Conservation (phyloP, 2,113 vertebrate species). For the Thymallus thymallus region DNA sequence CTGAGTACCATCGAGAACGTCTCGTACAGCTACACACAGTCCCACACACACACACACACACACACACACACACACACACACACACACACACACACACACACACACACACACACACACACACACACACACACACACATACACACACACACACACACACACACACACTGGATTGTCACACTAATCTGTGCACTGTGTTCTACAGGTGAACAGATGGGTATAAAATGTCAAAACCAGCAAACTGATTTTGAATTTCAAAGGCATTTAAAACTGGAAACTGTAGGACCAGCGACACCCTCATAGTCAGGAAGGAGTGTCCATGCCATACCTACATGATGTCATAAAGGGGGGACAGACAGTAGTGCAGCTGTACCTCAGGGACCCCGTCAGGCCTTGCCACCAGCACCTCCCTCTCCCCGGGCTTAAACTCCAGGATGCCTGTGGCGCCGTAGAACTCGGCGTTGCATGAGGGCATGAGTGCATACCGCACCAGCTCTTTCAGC, state of each 20-base stretch:
- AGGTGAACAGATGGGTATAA: background rate
- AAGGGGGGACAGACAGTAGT: too few relatives aligned
- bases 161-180: background rate
- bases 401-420: slow-evolving; percentile 86
- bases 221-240: too few relatives aligned
- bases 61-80: background rate
- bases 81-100: too few relatives aligned
- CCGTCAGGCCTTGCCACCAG: slow-evolving; percentile 85
- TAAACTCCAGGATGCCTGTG: slow-evolving; percentile 89
- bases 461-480: slow-evolving; percentile 81
- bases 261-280: background rate
- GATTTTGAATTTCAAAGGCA: background rate
- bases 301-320: too few relatives aligned
- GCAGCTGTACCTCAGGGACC: slow-evolving; percentile 79
- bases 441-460: slow-evolving; percentile 90
- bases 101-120: too few relatives aligned
- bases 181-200: too few relatives aligned
- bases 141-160: too few relatives aligned
- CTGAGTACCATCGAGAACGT: slow-evolving; percentile 84
- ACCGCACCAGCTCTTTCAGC: slow-evolving; percentile 85
- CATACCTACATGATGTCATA: too few relatives aligned
- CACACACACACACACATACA: too few relatives aligned
- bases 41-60: slow-evolving; percentile 7
- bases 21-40: slow-evolving; percentile 83
- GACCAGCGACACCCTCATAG: too few relatives aligned